A percentile compares a stretch with the other conserved stretches of the same genome.
These are phyloP conservation scores for Agrochola litura DNA, from an alignment of 2,888 invertebrate genomes.

Conservation along the genomic window DNA sequence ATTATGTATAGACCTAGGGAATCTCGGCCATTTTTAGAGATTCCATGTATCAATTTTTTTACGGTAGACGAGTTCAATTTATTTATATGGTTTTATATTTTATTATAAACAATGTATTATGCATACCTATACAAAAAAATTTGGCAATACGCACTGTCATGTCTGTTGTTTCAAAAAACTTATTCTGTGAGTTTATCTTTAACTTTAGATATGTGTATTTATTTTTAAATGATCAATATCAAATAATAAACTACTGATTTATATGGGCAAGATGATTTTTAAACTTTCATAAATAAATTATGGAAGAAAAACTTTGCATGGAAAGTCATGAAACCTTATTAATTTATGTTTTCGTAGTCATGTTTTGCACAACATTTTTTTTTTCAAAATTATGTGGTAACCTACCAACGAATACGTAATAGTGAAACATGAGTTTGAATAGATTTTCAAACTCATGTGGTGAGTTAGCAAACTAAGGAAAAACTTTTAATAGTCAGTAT, in stretches of 20 bases:
- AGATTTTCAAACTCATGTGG: background rate
- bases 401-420: background rate
- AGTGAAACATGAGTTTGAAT: conserved; percentile 16
- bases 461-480: conserved; percentile 13
- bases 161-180: conserved; percentile 13
- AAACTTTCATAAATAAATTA: too few relatives aligned
- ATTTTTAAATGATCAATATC: background rate
- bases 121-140: background rate
- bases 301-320: too few relatives aligned
- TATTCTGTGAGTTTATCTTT: background rate
- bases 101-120: background rate
- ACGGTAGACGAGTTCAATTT: conserved; percentile 35
- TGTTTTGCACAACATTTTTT: too few relatives aligned
- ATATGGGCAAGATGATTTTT: background rate
- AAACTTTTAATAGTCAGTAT: conserved; percentile 27
- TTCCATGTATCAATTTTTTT: conserved; percentile 36
- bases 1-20: conserved; percentile 49
- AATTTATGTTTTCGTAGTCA: too few relatives aligned
- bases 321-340: too few relatives aligned
- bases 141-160: background rate
- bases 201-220: background rate
- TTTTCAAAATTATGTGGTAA: too few relatives aligned
- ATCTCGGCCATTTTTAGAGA: conserved; percentile 36
- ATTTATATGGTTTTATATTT: conserved; percentile 11
- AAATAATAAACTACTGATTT: background rate